Base-by-base conservation (phyloP, 2,888 invertebrate genomes). In the Brachynemurus nebulosus region DNA sequence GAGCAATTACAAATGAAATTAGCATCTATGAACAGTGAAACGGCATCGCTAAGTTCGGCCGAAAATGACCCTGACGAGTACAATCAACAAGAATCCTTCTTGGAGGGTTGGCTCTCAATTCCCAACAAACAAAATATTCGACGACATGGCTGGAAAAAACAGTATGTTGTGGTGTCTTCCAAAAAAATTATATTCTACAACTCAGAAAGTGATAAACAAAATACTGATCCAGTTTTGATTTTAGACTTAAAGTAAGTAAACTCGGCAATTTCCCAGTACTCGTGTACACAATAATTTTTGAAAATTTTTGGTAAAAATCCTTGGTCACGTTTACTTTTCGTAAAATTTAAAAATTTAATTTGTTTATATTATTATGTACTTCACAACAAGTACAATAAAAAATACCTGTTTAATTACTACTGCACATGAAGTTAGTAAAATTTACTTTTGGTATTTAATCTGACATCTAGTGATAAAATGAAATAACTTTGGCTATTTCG, bases 111-210 rank as follows among this genome's bases (percentile, higher is more conserved):
- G 92, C 75, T 97, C 47, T 88, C 90, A 42, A 81, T 95, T 56
- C 96, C 96, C 44, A 89, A 86, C 62, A 92, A 91, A 60, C 91
- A 92, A 65, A 96, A 96, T 64, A 91, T 93, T 53, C 79, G 88
- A 52, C 76, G 91, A 48, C 92, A 93, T 64, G 95, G 95, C 40
- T 97, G 96, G 96, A 88, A 86, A 67, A 89, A 89, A 59, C 93
- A 95, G 64, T 96, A 89, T 63, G 93, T 96, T 36, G 93, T 96
- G 36, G 95, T 96, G 39, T 92, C 93, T 39, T 93, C 92, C 48
- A 84, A 86, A 64, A 95, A 95, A 68, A 93, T 97, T 52, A 88
- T 97, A 52, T 96, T 97, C 70, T 97, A 95, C 63, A 91, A 93
- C 67, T 80, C 85, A 9, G 95, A 96, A 68, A 85, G 73, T 58